Conservation (phyloP, 2,113 vertebrate species). For the Colaptes auratus region DNA sequence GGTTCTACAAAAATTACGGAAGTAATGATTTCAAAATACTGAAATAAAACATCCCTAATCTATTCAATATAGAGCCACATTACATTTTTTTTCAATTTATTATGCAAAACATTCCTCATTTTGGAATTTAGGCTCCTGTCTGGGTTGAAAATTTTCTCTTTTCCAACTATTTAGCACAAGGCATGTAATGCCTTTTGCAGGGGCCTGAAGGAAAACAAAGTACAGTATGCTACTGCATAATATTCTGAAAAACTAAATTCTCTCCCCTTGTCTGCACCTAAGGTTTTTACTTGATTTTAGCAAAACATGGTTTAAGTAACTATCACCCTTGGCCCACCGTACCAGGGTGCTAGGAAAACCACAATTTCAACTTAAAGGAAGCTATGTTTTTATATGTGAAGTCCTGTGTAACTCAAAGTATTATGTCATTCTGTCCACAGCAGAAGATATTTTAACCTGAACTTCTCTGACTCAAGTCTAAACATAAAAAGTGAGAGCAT, state of each 20-base stretch:
- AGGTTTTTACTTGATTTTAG: background rate
- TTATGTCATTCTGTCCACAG: background rate
- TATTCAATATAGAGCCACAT: background rate
- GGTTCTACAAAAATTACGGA: background rate
- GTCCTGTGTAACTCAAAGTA: background rate
- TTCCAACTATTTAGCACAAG: background rate
- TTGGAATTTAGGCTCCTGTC: background rate
- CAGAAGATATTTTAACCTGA: background rate
- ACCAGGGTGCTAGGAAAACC: fast-evolving
- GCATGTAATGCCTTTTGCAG: background rate
- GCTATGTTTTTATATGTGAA: background rate
- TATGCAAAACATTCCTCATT: background rate
- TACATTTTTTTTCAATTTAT: background rate
- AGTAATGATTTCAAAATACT: background rate
- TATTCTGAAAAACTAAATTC: background rate
- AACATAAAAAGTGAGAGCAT: background rate
- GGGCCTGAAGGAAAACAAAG: background rate
- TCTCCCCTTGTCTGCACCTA: background rate
- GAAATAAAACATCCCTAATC: background rate
- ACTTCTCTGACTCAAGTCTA: background rate
- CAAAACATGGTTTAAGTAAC: background rate
- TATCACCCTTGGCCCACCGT: background rate
- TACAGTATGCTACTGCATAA: background rate
- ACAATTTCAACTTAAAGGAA: background rate
- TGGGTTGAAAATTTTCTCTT: background rate